Base-by-base conservation (phyloP, 1,140 invertebrate genomes). In the Drosophila suzukii region DNA sequence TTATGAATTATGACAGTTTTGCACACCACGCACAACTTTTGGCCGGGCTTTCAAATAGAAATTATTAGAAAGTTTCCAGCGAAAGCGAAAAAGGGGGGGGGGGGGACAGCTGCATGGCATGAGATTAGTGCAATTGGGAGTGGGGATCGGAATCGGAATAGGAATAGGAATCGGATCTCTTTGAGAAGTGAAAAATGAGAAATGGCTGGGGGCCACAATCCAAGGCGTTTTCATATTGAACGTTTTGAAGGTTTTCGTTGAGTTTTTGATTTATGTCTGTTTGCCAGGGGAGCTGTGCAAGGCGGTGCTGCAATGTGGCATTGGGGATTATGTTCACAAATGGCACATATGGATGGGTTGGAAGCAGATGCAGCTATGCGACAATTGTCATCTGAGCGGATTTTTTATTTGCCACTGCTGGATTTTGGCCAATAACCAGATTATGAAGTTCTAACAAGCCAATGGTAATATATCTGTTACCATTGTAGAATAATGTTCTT, bases 1-100 rank as follows among this genome's bases (percentile, higher is more conserved):
- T 89, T 89, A 89, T 88, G 83, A 88, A 88, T 89, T 88, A 88
- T 88, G 83, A 88, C 83, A 88, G 84, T 86, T 86, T 86, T 79
- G 83, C 83, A 88, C 83, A 88, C 79, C 75, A 88, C 71, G 83
- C 83, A 80, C 76, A 86, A 88, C 83, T 88, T 86, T 88, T 74
- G 73, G 51, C 65, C 58, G 56, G 75, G 70, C 80, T 88, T 88
- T 89, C 79, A 88, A 88, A 88, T 88, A 88, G 84, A 89, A 88
- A 88, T 88, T 89, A 88, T 88, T 89, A 70, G 72, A 88, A 88
- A 88, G 79, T 88, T 88, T 86, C 50, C 30, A 78, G 53, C 81
- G 74, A 85, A 85, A 85, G 78, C 81, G 81, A 85, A 81, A 74
- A 63, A 20, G 20, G 20, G 20, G 20, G 20, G 20, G 20, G 39